Evolutionary conservation across 2,113 vertebrate genomes (phyloP), one percentile per base, ranked within the genome.

Genomic region (Salvator merianae): DNA sequence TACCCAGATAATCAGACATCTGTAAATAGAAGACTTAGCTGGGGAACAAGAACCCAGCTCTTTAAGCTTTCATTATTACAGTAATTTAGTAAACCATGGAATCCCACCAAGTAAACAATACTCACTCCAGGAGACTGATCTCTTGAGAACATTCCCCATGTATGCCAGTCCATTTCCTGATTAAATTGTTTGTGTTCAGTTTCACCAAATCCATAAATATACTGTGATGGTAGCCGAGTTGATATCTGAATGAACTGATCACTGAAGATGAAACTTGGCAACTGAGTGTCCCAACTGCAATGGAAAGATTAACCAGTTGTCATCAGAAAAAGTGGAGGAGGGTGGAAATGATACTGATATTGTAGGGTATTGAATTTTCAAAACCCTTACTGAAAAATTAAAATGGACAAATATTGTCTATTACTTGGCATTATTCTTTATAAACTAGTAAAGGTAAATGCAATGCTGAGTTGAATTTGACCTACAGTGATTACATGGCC

Each of bases 211-310:
- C 99, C 99, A 71, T 97, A 98, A 30, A 98, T 66, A 53, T 94
- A 96, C n/a, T 95, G 32, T 1, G 98, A 98, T 1, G 98, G 82
- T 70, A 99, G 87, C 3, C 84, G 95, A 40, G 97, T 98, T 63
- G 98, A 97, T 92, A 99, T 96, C 94, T 99, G 98, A 88, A 99
- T 97, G 93, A 99, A 98, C 93, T 96, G 94, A 79, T 99, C 95
- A 0, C 98, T 97, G 94, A 99, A 99, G 0, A 94, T 96, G 91
- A 99, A 98, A 71, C 97, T 97, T 86, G 97, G 97, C 36, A 98
- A 20, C 0, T 81, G 69, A 0, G 98, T 98, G 93, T 99, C 95
- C 98, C 98, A 99, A 30, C 98, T 99, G 83, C 40, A 94, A 90
- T 65, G 38, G 62, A 81, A 88, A 81, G 72, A 90, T n/a, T 36